Evolutionary conservation across 2,113 vertebrate genomes (phyloP), one percentile per base, ranked within the genome.

Genomic region (Dolichallabes microphthalmus): DNA sequence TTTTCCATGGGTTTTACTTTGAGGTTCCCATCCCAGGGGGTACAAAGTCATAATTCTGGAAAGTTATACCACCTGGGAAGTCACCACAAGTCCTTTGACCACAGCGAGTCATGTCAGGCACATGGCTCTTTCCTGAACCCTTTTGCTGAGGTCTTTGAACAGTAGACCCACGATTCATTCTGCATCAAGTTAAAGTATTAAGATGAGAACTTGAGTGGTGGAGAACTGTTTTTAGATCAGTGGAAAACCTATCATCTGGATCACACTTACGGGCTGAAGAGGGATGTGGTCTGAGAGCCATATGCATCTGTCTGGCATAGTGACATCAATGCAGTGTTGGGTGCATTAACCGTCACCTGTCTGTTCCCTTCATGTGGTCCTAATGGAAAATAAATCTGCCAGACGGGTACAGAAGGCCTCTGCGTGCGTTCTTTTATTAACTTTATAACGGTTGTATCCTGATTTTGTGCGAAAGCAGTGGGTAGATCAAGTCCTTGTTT

Each of bases 361-460:
- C 90, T 90, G 88, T 92, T 91, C 85, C 68, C 82, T 93, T 92
- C 86, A 94, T 94, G 94, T 92, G 91, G 90, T 87, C 50, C 45
- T 90, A 88, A 88, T 88, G 86, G 91, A 92, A 91, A 91, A 92
- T 91, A 91, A 83, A 87, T 9, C 88, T 91, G 89, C 89, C 89
- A 88, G 89, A 63, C 4, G 11, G 35, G 57, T 69, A 63, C 53
- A 25, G 55, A 82, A 71, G 77, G 74, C 55, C 27, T 83, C 76
- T 85, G 86, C 61, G 66, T 85, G 85, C 63, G 82, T 87, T 66
- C 55, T 20, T 64, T 87, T 90, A 88, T 88, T 91, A 91, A 77
- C 82, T 89, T 92, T 81, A 27, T 50, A 77, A 90, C 87, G 91
- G 86, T 86, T 88, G 87, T 88, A 84, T 89, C 84, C 88, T 89